Base-by-base conservation (phyloP, 1,140 invertebrate genomes). In the Drosophila asahinai region DNA sequence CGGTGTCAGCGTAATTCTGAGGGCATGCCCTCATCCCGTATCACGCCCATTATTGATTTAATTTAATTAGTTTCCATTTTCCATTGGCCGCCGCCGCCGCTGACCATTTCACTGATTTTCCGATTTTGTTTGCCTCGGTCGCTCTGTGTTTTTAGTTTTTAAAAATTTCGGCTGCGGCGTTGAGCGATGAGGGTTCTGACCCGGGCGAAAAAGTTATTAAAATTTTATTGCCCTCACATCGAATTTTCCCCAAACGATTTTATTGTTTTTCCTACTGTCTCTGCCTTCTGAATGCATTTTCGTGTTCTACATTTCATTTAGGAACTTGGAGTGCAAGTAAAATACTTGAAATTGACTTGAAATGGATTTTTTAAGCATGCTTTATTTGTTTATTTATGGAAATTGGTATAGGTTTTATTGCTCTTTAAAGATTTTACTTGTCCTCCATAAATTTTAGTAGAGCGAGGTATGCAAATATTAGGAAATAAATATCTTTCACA, bases 31-130 rank as follows among this genome's bases (percentile, higher is more conserved):
- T 19, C 40, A 52, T 30, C 55, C 42, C 51, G 55, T 57, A 79
- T 72, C 59, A 19, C 33, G 68, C 59, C 72, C 71, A 72, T 78
- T 81, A 84, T 86, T 81, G 83, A 86, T 86, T 86, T 86, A 79
- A 86, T 86, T 86, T 82, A 86, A 86, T 86, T 86, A 86, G 82
- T 86, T 83, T 86, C 67, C 64, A 65, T 7, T 30, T 30, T 8
- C 30, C 30, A 36, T 36, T 36, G 33, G 33, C 9, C 33, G 63
- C 72, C 49, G 70, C 72, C 49, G 70, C 57, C 63, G 49, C 49
- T 83, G 81, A 65, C 81, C 80, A 80, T 47, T 77, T 65, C 52
- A 83, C 71, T 71, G 83, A 89, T 89, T 87, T 87, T 79, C 36
- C 61, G 60, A 47, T 77, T 81, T 61, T 84, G 81, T 83, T 84